phyloP scores from a whole-genome alignment of 2,113 vertebrate species.

The Phainopepla nitens region DNA sequence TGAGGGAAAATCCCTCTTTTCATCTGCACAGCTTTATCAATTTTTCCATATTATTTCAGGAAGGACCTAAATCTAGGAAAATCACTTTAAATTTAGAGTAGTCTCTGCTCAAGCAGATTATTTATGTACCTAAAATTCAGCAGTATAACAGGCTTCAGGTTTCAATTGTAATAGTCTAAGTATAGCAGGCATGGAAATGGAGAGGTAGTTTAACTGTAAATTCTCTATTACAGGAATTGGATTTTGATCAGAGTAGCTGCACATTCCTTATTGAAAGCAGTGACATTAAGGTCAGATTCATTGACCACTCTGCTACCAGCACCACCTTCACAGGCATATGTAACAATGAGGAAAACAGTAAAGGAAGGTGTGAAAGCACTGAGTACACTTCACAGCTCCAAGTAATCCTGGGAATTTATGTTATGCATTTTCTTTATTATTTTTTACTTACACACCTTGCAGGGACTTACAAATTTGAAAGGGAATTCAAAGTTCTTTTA shows the following conservation, averaged over 20 bases:
- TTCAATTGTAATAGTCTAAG: neutral
- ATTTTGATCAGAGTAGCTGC: neutral
- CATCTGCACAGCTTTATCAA: neutral
- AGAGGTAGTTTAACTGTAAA: neutral
- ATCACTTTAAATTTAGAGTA: neutral
- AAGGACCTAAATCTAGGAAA: neutral
- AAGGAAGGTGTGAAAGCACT: neutral
- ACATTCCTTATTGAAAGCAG: neutral
- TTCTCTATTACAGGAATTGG: neutral
- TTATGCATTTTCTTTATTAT: neutral
- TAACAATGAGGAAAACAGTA: neutral
- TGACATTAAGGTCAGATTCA: neutral
- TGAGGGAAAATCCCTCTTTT: neutral
- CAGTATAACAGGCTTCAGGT: neutral
- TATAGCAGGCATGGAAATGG: neutral
- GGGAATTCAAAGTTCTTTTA: neutral
- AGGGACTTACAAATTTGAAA: neutral
- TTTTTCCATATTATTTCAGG: neutral
- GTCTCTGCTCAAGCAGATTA: neutral
- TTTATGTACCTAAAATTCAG: neutral
- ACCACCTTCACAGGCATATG: neutral
- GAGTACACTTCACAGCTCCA: neutral
- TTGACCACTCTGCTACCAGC: neutral
- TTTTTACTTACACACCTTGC: neutral
- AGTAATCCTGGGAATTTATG: neutral